Evolutionary conservation across 2,113 vertebrate genomes (phyloP).

Genomic region (Forbesichthys agassizii): DNA sequence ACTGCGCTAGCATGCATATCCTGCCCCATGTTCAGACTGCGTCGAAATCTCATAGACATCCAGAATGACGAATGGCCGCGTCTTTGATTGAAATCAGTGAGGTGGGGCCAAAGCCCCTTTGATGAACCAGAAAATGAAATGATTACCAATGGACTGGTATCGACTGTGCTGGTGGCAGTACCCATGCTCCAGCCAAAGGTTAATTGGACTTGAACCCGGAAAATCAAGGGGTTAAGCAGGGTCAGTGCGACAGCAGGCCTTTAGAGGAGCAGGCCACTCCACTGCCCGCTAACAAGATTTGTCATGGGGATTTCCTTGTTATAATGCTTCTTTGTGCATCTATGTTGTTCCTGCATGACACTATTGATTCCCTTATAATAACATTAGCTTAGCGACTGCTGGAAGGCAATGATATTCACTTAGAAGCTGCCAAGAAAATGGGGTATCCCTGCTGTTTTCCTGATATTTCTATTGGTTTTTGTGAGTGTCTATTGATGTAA

Average conservation of each 20-base stretch:
- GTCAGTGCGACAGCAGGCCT: constrained; percentile 90
- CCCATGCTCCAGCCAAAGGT: constrained; percentile 89
- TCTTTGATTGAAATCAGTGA: constrained; percentile 87
- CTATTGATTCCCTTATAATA: constrained; percentile 71
- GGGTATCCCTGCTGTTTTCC: constrained; percentile 47
- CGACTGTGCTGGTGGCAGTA: constrained; percentile 88
- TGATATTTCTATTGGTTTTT: constrained; percentile 39
- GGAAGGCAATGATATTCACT: constrained; percentile 61
- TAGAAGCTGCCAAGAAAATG: constrained; percentile 48
- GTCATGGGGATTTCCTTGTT: constrained; percentile 78
- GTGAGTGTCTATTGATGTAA: constrained; percentile 43
- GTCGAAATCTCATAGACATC: constrained; percentile 63
- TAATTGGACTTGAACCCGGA: constrained; percentile 99
- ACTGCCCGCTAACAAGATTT: constrained; percentile 90
- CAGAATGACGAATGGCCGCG: constrained; percentile 84
- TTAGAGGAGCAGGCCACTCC: constrained; percentile 81
- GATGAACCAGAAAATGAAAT: constrained; percentile 97
- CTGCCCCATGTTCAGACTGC: constrained; percentile 68
- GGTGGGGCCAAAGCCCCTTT: constrained; percentile 84
- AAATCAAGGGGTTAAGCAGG: constrained; percentile 96
- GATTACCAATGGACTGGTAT: constrained; percentile 89
- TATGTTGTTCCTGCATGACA: constrained; percentile 54
- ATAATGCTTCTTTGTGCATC: constrained; percentile 69
- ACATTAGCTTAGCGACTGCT: constrained; percentile 58
- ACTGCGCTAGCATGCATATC: constrained; percentile 31